Base-by-base conservation (phyloP, 2,113 vertebrate species). In the Panthera tigris region DNA sequence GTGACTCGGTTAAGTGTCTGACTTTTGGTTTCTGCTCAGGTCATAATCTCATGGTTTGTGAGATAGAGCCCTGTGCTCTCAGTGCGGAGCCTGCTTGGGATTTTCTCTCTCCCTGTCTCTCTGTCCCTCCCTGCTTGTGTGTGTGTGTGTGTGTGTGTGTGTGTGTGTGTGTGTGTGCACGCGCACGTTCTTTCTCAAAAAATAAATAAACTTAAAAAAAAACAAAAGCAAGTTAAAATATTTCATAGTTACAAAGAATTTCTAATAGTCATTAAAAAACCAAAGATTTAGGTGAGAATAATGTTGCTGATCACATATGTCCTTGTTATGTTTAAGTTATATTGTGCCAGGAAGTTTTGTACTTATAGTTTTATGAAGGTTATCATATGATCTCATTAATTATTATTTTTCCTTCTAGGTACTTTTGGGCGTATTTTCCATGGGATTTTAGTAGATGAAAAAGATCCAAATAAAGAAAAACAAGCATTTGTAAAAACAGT, bases 371-470 rank as follows among this genome's bases (percentile, higher is more conserved):
- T 61, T 94, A 80, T 85, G 5, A 89, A 86, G 19, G 2, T 95
- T 85, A 74, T 93, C 29, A 19, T 61, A 78, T 89, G 27, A 73
- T 91, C 27, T 94, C 45, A 87, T 84, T 96, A 74, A 90, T 79
- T 89, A 89, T 65, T 98, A 97, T 85, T 99, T 89, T 98, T 97
- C 79, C 66, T 98, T 36, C 55, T 97, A 99, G 99, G 99, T 97
- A 99, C 99, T 0, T 99, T 99, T 99, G 99, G 99, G 11, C 99
- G 99, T 95, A 99, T 99, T 98, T 99, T 99, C 98, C 99, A 99
- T 25, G 99, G 99, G 23, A 98, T 99, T 96, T 98, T 99, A 95
- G 98, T 99, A 98, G 99, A 99, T 92, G 99, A 99, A 89, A 99
- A 99, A 98, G 99, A 99, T 98, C 99, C 99, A 91, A 99, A 97